Base-by-base conservation (phyloP, 2,797 vertebrate genomes). In the Vultur gryphus region DNA sequence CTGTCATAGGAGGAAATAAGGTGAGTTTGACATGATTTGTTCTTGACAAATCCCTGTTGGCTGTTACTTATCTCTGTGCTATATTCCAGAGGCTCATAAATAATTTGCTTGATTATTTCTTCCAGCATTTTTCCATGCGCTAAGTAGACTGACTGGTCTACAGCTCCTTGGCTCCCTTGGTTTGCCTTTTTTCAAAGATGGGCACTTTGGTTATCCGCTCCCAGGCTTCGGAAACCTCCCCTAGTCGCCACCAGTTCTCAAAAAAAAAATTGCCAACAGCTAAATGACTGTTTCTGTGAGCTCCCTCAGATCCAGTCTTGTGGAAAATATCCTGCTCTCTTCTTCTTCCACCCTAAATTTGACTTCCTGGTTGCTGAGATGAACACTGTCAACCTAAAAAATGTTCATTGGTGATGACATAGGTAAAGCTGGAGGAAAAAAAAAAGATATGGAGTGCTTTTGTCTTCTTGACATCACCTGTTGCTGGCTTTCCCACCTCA, bases 1-100 rank as follows among this genome's bases (percentile, higher is more conserved):
- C 90, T 97, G 95, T 93, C 95, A 95, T n/a, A 77, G 87, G 67
- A 95, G 81, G 67, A 96, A 96, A 94, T 97, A 97, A 91, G 95
- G 95, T 95, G 81, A 94, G 87, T 94, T 95, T 94, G 96, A 96
- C 95, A 89, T 96, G 93, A 97, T 97, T 96, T 95, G 90, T 91
- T 96, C 93, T 69, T 71, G 84, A 96, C 92, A 96, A 95, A 95
- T 97, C 89, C 75, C 96, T 93, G 84, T 89, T 97, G 95, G 84
- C 95, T 96, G 95, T 95, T 97, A 92, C 95, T 96, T 95, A 97
- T 96, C 95, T 93, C 67, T 6, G 6, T 72, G 89, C 84, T 94
- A 20, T 92, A 85, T 93, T 90, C 90, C 84, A 92, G 81, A 90
- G 64, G 84, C 81, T 94, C 92, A 96, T 96, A 94, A 96, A 97